A percentile compares a stretch with the other conserved stretches of the same genome.
Evolutionary conservation across 2,113 vertebrate species (phyloP).

Genomic region (Tragelaphus strepsiceros): DNA sequence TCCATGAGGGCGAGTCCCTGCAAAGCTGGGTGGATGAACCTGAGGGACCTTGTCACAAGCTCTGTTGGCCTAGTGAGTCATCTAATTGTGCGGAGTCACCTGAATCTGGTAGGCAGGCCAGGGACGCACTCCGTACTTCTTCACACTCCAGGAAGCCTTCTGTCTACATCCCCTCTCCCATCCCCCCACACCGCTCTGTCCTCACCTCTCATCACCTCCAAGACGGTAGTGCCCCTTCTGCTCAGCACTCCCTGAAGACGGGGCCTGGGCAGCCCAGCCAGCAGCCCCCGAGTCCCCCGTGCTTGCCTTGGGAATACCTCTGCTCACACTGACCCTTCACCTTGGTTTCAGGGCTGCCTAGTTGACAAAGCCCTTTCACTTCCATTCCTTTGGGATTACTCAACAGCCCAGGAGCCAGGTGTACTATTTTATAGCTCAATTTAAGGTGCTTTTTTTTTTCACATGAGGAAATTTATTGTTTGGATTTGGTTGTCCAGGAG

Average conservation of each 20-base stretch:
- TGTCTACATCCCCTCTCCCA: background rate
- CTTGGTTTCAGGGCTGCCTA: background rate
- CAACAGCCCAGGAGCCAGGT: background rate
- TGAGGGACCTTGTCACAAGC: background rate
- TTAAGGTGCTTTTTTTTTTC: background rate
- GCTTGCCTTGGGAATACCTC: background rate
- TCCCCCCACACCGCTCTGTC: background rate
- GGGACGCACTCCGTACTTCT: background rate
- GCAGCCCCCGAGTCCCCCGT: background rate
- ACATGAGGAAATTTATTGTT: background rate
- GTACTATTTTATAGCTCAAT: background rate
- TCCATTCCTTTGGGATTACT: background rate
- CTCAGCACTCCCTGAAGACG: background rate
- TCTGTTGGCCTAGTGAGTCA: slow-evolving; percentile 46
- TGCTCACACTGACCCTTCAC: background rate
- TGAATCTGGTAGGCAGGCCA: background rate
- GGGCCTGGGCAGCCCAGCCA: background rate
- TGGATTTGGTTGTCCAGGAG: background rate
- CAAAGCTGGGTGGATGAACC: background rate
- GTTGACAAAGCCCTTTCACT: background rate
- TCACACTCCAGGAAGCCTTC: no score
- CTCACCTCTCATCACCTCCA: background rate
- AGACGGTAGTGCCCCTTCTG: background rate
- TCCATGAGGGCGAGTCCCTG: background rate
- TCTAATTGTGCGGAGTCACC: slow-evolving; percentile 22